phyloP scores from a whole-genome alignment of 2,113 vertebrate species.

The Lota lota region DNA sequence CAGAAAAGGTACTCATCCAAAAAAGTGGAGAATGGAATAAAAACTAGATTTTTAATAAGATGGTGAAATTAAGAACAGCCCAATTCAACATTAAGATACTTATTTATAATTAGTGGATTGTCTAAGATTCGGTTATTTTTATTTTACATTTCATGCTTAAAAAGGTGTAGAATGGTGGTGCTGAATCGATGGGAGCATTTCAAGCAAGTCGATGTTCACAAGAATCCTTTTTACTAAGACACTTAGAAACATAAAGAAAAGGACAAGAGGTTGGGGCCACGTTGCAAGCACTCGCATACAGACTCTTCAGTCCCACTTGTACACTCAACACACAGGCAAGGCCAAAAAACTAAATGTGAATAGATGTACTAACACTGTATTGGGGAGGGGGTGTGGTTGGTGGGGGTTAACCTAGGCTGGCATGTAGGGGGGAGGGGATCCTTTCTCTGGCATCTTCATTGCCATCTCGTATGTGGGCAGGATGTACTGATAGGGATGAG shows the following conservation, averaged over 20 bases:
- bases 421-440: constrained; percentile 88
- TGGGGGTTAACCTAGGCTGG: constrained; percentile 59
- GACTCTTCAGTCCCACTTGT: not conserved
- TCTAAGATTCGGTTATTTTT: constrained; percentile 47
- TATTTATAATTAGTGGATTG: constrained; percentile 65
- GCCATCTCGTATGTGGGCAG: constrained; percentile 98
- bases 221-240: constrained; percentile 58
- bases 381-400: constrained; percentile 15
- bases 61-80: constrained; percentile 41
- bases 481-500: constrained; percentile 78
- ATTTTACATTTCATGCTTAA: constrained; percentile 55
- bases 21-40: constrained; percentile 38
- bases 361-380: not conserved
- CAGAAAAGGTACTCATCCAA: constrained; percentile 40
- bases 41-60: constrained; percentile 40
- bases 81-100: constrained; percentile 48
- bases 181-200: constrained; percentile 46
- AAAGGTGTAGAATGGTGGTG: constrained; percentile 48
- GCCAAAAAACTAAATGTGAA: no score
- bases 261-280: constrained; percentile 9
- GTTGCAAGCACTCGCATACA: not conserved
- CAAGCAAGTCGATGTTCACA: constrained; percentile 40
- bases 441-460: constrained; percentile 95
- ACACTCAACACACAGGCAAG: not conserved
- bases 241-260: constrained; percentile 56